Evolutionary conservation across 53 echinoderm and acorn worm species (phyloP).

Genomic region (Holothuria leucospilota): DNA sequence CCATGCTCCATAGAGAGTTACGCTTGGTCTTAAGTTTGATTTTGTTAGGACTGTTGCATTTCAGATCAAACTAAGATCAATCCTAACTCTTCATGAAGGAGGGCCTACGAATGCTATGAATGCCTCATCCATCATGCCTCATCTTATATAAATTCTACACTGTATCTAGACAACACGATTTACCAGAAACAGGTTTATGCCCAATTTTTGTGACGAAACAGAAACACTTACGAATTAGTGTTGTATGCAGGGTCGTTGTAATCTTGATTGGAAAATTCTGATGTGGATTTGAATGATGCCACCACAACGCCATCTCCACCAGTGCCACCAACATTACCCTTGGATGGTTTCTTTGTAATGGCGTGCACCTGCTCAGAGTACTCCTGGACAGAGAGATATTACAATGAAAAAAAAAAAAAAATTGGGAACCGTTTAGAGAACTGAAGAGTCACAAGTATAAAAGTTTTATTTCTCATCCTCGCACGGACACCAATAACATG

Average conservation of each 20-base stretch:
- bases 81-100: too few relatives aligned
- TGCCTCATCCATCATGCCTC: too few relatives aligned
- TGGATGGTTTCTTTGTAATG: constrained; percentile 85
- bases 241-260: constrained; percentile 67
- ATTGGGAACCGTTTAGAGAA: background rate
- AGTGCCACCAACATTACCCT: constrained; percentile 76
- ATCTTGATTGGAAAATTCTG: constrained; percentile 83
- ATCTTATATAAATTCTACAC: too few relatives aligned
- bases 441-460: background rate
- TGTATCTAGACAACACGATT: too few relatives aligned
- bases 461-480: too few relatives aligned
- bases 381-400: constrained; percentile 60
- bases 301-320: constrained; percentile 88
- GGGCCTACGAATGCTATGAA: too few relatives aligned
- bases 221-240: constrained; percentile 39
- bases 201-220: background rate
- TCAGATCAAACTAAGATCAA: too few relatives aligned
- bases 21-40: too few relatives aligned
- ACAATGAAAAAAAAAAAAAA: background rate
- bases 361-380: constrained; percentile 92
- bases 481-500: too few relatives aligned
- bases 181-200: too few relatives aligned
- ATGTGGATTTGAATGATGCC: constrained; percentile 83
- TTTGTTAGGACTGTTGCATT: too few relatives aligned
- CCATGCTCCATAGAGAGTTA: too few relatives aligned